Base-by-base conservation (phyloP, 2,888 invertebrate species). In the Pocota personata region DNA sequence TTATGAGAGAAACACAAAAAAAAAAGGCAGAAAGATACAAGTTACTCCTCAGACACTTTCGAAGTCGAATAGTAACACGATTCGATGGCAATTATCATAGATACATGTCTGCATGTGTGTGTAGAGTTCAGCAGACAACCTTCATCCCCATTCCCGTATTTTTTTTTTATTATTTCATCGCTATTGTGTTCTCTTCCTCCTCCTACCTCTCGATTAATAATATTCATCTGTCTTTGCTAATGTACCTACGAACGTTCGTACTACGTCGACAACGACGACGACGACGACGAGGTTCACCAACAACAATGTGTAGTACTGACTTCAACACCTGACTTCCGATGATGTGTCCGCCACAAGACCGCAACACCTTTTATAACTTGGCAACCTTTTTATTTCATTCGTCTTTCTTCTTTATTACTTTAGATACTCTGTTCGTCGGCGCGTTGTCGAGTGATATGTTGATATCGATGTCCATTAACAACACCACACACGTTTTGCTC, bases 241-340 rank as follows among this genome's bases (percentile, higher is more conserved):
- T 52, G 19, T 67, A n/a, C n/a, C n/a, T n/a, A 37, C 27, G 16
- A 14, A 21, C 12, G 24, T 48, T 35, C 37, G 12, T 37, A 69
- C 30, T 30, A 58, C 43, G 4, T 62, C 40, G 72, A 72, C 48
- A 37, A 60, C 32, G 43, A 27, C 24, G 50, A 58, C 30, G 3
- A n/a, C n/a, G n/a, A n/a, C n/a, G n/a, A n/a, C n/a, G n/a, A n/a
- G n/a, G n/a, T 76, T 77, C 76, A 76, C 76, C 66, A 86, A 77
- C 50, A 78, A 67, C 60, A 71, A 77, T 79, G 66, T 76, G 4
- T 24, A 24, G 58, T 37, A 76, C 82, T 76, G 62, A 43, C 66
- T 80, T 86, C 82, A 80, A 82, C 86, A 86, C 86, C 86, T 86
- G 76, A 86, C 86, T 86, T 86, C 86, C 86, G 86, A 86, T 86